These are phyloP conservation scores for Leptoclinus maculatus DNA, from an alignment of 2,797 vertebrate species.

Conservation along the genomic window DNA sequence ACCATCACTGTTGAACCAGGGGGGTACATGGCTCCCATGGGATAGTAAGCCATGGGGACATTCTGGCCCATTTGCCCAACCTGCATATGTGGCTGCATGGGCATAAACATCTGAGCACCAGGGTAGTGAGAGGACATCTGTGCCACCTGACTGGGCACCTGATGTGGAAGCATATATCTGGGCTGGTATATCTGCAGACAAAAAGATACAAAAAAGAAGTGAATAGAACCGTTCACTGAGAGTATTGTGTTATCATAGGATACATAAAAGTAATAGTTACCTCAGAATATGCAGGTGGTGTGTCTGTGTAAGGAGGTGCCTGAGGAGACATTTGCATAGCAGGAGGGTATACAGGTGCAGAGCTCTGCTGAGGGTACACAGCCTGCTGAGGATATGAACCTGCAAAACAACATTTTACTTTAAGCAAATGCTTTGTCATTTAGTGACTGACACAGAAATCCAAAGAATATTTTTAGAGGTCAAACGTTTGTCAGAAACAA, in stretches of 20 bases:
- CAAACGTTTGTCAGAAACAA: neutral
- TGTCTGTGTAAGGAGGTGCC: conserved; percentile 94
- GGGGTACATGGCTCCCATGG: conserved; percentile 91
- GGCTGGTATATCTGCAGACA: conserved; percentile 92
- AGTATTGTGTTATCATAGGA: neutral
- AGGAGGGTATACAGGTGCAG: conserved; percentile 89
- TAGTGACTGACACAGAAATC: neutral
- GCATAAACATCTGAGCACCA: conserved; percentile 92
- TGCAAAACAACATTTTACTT: conserved; percentile 73
- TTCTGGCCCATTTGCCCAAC: conserved; percentile 90
- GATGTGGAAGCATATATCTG: conserved; percentile 92
- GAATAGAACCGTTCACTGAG: neutral
- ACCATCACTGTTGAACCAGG: conserved; percentile 92
- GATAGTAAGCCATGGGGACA: conserved; percentile 96
- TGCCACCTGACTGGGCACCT: conserved; percentile 88
- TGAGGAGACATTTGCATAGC: conserved; percentile 92
- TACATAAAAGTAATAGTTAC: conserved; percentile 72
- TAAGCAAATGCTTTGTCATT: neutral
- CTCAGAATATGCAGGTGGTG: conserved; percentile 96
- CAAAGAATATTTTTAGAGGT: neutral
- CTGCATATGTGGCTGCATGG: conserved; percentile 89
- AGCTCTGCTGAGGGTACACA: conserved; percentile 91
- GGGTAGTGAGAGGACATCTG: conserved; percentile 92
- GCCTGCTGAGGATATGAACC: conserved; percentile 92
- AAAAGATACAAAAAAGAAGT: neutral